Base-by-base conservation (phyloP, 2,888 invertebrate species). In the Alsophila aescularia region DNA sequence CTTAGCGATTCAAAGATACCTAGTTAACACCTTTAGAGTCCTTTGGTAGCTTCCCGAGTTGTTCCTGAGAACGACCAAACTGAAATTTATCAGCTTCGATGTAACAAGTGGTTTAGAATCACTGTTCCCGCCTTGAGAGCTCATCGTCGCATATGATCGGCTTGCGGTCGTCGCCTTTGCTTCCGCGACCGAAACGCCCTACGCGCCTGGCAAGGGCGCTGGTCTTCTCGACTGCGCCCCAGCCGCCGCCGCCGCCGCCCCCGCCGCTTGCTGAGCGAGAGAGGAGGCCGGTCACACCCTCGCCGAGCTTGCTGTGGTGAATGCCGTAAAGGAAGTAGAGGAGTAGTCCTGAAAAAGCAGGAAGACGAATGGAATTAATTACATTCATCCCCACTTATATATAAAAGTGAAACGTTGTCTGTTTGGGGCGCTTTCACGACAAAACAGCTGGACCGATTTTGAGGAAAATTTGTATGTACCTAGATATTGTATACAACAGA, bases 291-390 rank as follows among this genome's bases (percentile, higher is more conserved):
- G 90, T 83, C 2, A 88, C 88, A n/a, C 91, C 90, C 56, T 91
- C 94, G 31, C 96, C 95, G 67, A 96, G 94, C 80, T 96, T 96
- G 82, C 97, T 97, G 79, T 97, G 95, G 75, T 96, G 95, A 57
- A 97, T 96, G 3, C 97, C 97, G 79, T 97, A 97, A 0, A 96
- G 85, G 84, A 97, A 96, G 80, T 97, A 97, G 5, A 97, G 93
- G 18, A 96, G 85, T 79, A 97, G 92, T 43, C 96, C 96, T 96
- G 87, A 12, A 92, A 80, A 36, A 32, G 2, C 1, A 16, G 16
- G 37, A 24, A 1, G 2, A 24, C 24, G 1, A 24, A n/a, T n/a
- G n/a, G n/a, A n/a, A n/a, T n/a, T n/a, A n/a, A n/a, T n/a, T n/a
- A n/a, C n/a, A n/a, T n/a, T n/a, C n/a, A n/a, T n/a, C n/a, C n/a